Evolutionary conservation across 2,113 vertebrate genomes (phyloP).

Genomic region (Sturnus vulgaris): DNA sequence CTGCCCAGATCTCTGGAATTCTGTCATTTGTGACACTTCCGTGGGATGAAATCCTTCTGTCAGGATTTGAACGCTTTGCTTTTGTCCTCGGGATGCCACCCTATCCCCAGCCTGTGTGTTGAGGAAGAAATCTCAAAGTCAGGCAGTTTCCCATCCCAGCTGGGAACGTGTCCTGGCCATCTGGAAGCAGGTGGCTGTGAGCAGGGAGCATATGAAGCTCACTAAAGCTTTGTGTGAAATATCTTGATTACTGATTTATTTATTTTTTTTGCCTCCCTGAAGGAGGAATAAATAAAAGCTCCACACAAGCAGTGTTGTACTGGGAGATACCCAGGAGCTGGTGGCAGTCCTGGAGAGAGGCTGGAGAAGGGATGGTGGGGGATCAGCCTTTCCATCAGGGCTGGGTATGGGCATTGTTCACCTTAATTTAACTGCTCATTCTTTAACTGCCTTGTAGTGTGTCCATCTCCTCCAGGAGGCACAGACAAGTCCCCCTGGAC

Average conservation of each 20-base stretch:
- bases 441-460: fast-evolving
- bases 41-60: neutral
- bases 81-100: neutral
- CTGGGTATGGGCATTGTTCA: fast-evolving
- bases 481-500: neutral
- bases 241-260: neutral
- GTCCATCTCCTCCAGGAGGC: neutral
- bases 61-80: neutral
- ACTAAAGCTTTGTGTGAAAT: neutral
- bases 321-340: neutral
- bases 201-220: constrained; percentile 4
- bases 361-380: fast-evolving
- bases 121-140: neutral
- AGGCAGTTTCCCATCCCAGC: neutral
- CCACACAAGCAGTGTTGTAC: fast-evolving
- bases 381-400: neutral
- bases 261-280: too few species aligned
- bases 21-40: neutral
- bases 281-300: neutral
- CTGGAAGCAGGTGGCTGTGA: neutral
- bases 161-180: neutral
- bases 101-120: fast-evolving
- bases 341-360: neutral
- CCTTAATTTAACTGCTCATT: neutral
- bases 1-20: neutral